A percentile compares a stretch with the other conserved stretches of the same genome.
Evolutionary conservation across 2,888 invertebrate species (phyloP).

Genomic region (Deilephila elpenor): DNA sequence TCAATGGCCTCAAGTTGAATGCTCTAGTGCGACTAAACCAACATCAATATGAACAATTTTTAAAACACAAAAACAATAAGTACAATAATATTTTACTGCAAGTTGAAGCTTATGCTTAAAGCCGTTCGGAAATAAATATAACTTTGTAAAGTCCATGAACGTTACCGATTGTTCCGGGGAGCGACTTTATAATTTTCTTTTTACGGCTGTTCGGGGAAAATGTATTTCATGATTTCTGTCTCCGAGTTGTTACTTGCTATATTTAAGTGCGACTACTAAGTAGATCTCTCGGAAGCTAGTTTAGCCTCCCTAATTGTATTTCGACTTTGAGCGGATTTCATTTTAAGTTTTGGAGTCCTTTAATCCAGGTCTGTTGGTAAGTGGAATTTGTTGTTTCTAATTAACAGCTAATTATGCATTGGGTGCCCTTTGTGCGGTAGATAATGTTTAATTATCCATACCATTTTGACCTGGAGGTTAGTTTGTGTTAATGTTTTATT

Average conservation of each 20-base stretch:
- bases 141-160: slow-evolving; percentile 30
- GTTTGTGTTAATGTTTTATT: too few relatives aligned
- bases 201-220: slow-evolving; percentile 34
- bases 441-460: neutral
- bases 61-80: neutral
- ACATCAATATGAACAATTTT: neutral
- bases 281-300: slow-evolving; percentile 21
- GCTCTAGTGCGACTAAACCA: neutral
- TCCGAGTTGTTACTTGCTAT: slow-evolving; percentile 32
- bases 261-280: slow-evolving; percentile 31
- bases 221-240: slow-evolving; percentile 35
- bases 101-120: slow-evolving; percentile 16
- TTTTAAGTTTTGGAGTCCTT: slow-evolving; percentile 11
- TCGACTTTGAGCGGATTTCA: slow-evolving; percentile 15
- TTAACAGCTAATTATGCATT: slow-evolving; percentile 4
- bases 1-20: too few relatives aligned
- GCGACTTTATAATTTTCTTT: slow-evolving; percentile 35
- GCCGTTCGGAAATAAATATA: slow-evolving; percentile 25
- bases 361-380: neutral
- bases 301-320: slow-evolving; percentile 20
- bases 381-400: neutral
- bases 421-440: neutral
- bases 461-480: too few relatives aligned
- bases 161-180: slow-evolving; percentile 21
- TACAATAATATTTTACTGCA: slow-evolving; percentile 1